Evolutionary conservation across 2,888 invertebrate species (phyloP), one percentile per base, ranked within the genome.

Genomic region (Andrena dorsata): DNA sequence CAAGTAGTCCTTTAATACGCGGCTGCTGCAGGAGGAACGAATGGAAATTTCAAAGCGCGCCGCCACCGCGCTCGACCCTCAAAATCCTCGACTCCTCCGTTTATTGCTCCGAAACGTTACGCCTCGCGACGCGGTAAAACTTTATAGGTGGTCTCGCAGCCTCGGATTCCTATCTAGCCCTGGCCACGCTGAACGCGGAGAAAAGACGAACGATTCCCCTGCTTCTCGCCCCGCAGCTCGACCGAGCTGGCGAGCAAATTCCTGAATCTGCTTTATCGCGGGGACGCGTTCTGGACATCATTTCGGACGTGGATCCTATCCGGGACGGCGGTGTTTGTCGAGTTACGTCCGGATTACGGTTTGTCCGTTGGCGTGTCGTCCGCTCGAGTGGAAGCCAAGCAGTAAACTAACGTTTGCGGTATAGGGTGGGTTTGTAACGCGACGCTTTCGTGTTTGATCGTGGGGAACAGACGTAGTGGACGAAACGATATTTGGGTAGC

Each of bases 281-380:
- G 47, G 68, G 75, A 76, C 77, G 56, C 61, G 74, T 35, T 63
- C 72, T 13, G 80, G 80, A 69, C 64, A 30, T 76, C 80, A 60
- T 75, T 80, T 51, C 65, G 23, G 41, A 23, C 53, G 58, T 32
- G 53, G 56, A 53, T 65, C 26, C 61, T 58, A 79, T 86, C 75
- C 73, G 61, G 69, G 74, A 58, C 74, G 77, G 7, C 68, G 77
- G 58, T 84, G 65, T 80, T 86, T 84, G 86, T 75, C 76, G 84
- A 86, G 79, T 86, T 84, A 82, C 86, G 58, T 66, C 71, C 80
- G 84, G 66, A 75, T 86, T 79, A 85, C 85, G 80, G 80, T 79
- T 79, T 73, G 83, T 76, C 65, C 76, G 72, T 49, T 28, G 75
- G 72, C 80, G 68, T 80, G 86, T 83, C 80, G 75, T 66, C 75